Conservation (phyloP, 2,888 invertebrate species). For the Tryphoninae sp. region DNA sequence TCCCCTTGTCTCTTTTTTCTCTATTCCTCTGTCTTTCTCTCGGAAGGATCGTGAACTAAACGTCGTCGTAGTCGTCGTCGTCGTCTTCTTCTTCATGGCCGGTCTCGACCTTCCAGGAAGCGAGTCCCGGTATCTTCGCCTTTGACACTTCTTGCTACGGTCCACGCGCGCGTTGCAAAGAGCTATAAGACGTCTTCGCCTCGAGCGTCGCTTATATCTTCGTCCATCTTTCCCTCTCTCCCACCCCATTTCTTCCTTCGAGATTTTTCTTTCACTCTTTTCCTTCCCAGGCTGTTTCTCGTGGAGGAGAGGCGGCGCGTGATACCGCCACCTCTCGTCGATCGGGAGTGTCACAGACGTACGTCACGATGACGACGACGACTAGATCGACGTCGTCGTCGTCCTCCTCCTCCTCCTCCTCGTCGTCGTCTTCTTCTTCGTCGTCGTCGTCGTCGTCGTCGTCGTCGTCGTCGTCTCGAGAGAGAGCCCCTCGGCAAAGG, state of each 20-base stretch:
- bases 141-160: constrained; percentile 62
- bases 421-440: background rate
- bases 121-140: constrained; percentile 61
- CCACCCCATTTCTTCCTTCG: constrained; percentile 10
- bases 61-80: constrained; percentile 32
- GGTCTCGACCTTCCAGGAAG: constrained; percentile 62
- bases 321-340: constrained; percentile 30
- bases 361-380: constrained; percentile 12
- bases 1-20: background rate
- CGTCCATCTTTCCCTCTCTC: constrained; percentile 31
- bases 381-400: background rate
- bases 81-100: constrained; percentile 35
- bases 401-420: constrained; percentile 5
- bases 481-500: constrained; percentile 55
- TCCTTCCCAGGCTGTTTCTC: background rate
- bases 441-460: constrained; percentile 20
- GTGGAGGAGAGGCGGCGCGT: background rate
- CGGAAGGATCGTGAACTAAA: constrained; percentile 40
- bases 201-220: constrained; percentile 52
- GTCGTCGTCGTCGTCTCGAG: constrained; percentile 15
- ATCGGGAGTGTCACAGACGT: constrained; percentile 55
- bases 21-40: constrained; percentile 8
- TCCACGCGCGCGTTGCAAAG: constrained; percentile 35
- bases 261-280: constrained; percentile 14
- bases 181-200: constrained; percentile 35